Evolutionary conservation across 2,113 vertebrate genomes (phyloP).

Genomic region (Eptatretus burgeri): DNA sequence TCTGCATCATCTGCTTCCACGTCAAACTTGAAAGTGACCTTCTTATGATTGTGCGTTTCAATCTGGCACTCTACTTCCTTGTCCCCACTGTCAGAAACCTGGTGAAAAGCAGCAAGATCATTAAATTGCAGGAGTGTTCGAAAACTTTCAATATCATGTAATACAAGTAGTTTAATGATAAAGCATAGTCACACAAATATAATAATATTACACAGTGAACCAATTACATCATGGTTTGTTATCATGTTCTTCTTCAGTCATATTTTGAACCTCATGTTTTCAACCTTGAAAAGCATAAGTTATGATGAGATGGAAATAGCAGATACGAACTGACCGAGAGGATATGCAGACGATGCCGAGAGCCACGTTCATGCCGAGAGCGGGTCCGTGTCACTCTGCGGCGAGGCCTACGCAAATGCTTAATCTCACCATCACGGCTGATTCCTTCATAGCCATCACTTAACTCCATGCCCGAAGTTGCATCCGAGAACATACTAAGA

Average conservation of each 20-base stretch:
- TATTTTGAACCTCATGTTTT: too few species aligned
- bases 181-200: too few species aligned
- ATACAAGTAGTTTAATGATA: too few species aligned
- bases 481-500: conserved; percentile 39
- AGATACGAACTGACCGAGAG: conserved; percentile 25
- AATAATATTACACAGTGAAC: too few species aligned
- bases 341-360: conserved; percentile 42
- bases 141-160: too few species aligned
- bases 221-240: too few species aligned
- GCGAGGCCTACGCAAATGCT: conserved; percentile 13
- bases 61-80: conserved; percentile 76
- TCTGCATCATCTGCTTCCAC: conserved; percentile 75
- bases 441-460: conserved; percentile 42
- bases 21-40: conserved; percentile 89
- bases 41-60: conserved; percentile 72
- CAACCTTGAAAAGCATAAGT: too few species aligned
- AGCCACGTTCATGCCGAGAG: conserved; percentile 15
- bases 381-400: conserved; percentile 2
- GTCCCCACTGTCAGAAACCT: conserved; percentile 54
- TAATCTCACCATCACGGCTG: conserved; percentile 16
- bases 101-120: conserved; percentile 6
- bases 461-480: conserved; percentile 28
- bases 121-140: too few species aligned
- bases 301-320: too few species aligned
- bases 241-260: too few species aligned